Evolutionary conservation across 2,888 invertebrate species (phyloP), one percentile per base, ranked within the genome.

Genomic region (Ophion ellenae): DNA sequence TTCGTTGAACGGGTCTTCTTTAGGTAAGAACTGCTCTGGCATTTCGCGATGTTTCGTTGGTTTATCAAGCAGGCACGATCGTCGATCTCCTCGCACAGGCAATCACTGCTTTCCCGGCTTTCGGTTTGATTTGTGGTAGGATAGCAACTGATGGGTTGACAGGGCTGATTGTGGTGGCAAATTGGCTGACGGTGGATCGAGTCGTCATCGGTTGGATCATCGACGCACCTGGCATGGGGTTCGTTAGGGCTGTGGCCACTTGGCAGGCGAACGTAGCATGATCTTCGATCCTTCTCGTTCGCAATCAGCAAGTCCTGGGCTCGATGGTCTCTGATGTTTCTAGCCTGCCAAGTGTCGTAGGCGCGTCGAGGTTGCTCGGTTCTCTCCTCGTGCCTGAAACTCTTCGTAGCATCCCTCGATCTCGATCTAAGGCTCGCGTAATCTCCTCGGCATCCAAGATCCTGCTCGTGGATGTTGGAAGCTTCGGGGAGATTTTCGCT

Each of bases 401-500:
- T 47, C 47, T 4, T 3, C 24, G 45, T 59, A 69, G 7, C 57
- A 5, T 84, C 57, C 69, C 83, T n/a, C 24, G 20, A 59, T 14
- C 11, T 14, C 11, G 45, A 11, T 10, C 45, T 57, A 4, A 32
- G 32, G 32, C 3, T 32, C 32, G 32, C 32, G 32, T 32, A 32
- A 32, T 32, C 32, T 32, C 32, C 32, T 32, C 32, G 32, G 32
- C 0, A 32, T 75, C 71, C 20, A 28, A n/a, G 47, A 53, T 66
- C 36, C 17, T 24, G 4, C 57, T 64, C 7, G 5, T 5, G 76
- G 53, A 78, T 71, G 61, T 86, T 87, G 2, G 88, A 67, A 80
- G 84, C 40, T 6, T 89, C 89, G 10, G 87, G 78, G 63, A 91
- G 61, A 11, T 90, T 88, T 36, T 93, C 92, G 78, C 91, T 90